These are phyloP conservation scores for Polyommatus icarus DNA, from an alignment of 2,888 invertebrate genomes.

Conservation along the genomic window DNA sequence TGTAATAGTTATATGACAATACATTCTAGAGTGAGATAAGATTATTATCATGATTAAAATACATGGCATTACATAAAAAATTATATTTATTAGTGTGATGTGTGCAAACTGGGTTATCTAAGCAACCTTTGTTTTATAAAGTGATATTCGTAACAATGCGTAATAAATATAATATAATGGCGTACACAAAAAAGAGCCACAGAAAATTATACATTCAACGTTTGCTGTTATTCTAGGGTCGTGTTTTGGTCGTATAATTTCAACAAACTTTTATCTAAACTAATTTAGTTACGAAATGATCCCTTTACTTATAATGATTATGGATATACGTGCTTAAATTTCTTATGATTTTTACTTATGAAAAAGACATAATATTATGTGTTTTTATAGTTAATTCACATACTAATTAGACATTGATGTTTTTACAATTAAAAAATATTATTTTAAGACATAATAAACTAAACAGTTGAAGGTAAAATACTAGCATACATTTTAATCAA, in stretches of 20 bases:
- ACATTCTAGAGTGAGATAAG: neutral
- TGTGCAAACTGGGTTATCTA: neutral
- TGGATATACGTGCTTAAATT: neutral
- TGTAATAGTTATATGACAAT: neutral
- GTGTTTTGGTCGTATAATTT: neutral
- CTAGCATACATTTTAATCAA: neutral
- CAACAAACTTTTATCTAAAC: neutral
- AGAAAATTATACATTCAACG: slow-evolving; percentile 5
- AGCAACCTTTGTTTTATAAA: slow-evolving; percentile 9
- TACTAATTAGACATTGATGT: too few relatives aligned
- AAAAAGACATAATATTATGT: too few relatives aligned
- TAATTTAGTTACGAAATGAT: neutral
- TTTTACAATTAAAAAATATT: neutral
- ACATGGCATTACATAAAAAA: neutral
- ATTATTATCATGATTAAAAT: neutral
- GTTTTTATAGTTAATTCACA: too few relatives aligned
- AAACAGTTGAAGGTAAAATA: neutral
- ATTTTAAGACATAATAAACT: neutral
- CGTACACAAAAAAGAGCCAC: neutral
- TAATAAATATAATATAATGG: neutral
- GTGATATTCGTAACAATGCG: slow-evolving; percentile 14
- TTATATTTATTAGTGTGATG: neutral
- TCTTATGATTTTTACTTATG: too few relatives aligned
- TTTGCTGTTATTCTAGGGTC: neutral
- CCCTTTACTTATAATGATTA: neutral